phyloP scores from a whole-genome alignment of 2,888 invertebrate species.

The Troides oblongomaculatus region DNA sequence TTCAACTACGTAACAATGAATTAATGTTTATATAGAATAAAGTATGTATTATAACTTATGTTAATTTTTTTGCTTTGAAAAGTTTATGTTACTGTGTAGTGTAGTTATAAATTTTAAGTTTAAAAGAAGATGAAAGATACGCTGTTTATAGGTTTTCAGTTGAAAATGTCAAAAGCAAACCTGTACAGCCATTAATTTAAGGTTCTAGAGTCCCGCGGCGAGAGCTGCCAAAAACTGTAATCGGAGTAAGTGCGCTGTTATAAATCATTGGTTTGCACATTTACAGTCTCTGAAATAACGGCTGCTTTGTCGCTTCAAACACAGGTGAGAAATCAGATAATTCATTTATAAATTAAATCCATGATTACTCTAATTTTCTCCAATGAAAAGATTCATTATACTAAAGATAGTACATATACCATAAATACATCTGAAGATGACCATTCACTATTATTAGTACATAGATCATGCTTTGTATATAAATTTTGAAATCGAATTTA shows the following conservation, averaged over 20 bases:
- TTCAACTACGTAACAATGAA: neutral
- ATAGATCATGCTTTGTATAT: neutral
- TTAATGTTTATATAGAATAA: neutral
- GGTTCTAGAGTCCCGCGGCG: slow-evolving; percentile 23
- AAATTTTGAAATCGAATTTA: too few species aligned
- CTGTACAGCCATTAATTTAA: slow-evolving; percentile 26
- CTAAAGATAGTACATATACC: neutral
- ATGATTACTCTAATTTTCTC: neutral
- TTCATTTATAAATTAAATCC: neutral
- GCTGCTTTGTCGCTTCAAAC: slow-evolving; percentile 3
- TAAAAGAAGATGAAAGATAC: slow-evolving; percentile 20
- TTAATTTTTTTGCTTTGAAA: neutral
- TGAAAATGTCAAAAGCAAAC: slow-evolving; percentile 28
- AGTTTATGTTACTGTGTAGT: neutral
- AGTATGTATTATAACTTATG: too few species aligned
- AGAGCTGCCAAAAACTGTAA: slow-evolving; percentile 29
- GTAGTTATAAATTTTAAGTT: neutral
- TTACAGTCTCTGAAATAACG: slow-evolving; percentile 22
- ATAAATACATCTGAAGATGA: too few species aligned
- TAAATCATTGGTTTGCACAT: slow-evolving; percentile 26
- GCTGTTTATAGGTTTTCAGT: slow-evolving; percentile 27
- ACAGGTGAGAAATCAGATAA: neutral
- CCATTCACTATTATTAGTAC: neutral
- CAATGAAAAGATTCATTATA: neutral
- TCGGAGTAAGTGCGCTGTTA: slow-evolving; percentile 26